These are phyloP conservation scores for Acronicta alni DNA, from an alignment of 2,888 invertebrate genomes.

Conservation along the genomic window DNA sequence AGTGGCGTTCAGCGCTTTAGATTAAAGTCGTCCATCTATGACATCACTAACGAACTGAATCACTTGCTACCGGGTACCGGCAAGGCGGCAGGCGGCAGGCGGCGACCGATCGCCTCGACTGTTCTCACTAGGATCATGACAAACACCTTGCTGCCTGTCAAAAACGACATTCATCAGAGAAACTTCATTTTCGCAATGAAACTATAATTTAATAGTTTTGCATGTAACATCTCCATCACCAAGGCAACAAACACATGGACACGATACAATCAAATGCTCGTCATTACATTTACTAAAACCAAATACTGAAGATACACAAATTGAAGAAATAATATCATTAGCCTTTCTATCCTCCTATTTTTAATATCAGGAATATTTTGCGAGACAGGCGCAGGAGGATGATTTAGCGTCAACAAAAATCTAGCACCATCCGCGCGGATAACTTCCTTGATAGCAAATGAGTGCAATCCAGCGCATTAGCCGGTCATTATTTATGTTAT, in stretches of 20 bases:
- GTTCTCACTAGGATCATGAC: background rate
- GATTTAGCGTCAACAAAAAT: slow-evolving; percentile 45
- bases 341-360: background rate
- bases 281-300: too few species aligned
- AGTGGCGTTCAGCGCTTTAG: too few species aligned
- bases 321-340: background rate
- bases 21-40: slow-evolving; percentile 10
- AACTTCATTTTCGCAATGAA: background rate
- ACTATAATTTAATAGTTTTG: too few species aligned
- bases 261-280: too few species aligned
- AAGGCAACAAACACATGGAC: too few species aligned
- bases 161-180: slow-evolving; percentile 1
- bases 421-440: slow-evolving; percentile 49
- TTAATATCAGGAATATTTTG: too few species aligned
- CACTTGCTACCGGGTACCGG: slow-evolving; percentile 7
- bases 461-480: slow-evolving; percentile 70
- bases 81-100: too few species aligned
- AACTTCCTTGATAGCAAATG: slow-evolving; percentile 70
- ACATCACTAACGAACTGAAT: slow-evolving; percentile 21
- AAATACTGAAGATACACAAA: background rate
- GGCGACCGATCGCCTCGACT: background rate
- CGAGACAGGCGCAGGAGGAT: too few species aligned
- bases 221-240: too few species aligned
- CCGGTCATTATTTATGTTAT: slow-evolving; percentile 73
- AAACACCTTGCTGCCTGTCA: slow-evolving; percentile 1